These are phyloP conservation scores for Suillia variegata DNA, from an alignment of 2,888 invertebrate species.

Conservation along the genomic window DNA sequence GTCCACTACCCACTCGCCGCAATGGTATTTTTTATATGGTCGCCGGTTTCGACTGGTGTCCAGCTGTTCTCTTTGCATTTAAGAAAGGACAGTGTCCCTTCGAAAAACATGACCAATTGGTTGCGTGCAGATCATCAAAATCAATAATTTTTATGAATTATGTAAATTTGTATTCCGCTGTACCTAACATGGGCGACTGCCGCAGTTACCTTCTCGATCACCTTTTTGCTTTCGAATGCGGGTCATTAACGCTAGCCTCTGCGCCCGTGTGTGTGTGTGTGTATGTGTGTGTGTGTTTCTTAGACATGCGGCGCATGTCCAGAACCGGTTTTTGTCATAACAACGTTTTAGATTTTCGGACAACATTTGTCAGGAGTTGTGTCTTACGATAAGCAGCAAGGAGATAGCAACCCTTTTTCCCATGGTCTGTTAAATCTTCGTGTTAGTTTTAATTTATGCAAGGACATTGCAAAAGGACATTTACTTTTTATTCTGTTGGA, in stretches of 20 bases:
- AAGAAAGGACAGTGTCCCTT: slow-evolving; percentile 20
- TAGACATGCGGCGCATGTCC: slow-evolving; percentile 47
- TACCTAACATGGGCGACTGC: background rate
- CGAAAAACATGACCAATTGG: slow-evolving; percentile 6
- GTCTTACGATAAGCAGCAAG: no score
- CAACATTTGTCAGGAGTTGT: no score
- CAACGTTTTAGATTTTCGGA: slow-evolving; percentile 9
- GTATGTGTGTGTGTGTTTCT: no score
- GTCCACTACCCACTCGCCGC: background rate
- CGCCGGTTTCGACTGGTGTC: slow-evolving; percentile 30
- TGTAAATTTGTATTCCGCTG: slow-evolving; percentile 27
- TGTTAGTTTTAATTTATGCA: slow-evolving; percentile 45
- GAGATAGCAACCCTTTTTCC: slow-evolving; percentile 41
- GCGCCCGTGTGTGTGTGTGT: no score
- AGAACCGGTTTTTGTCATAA: slow-evolving; percentile 48
- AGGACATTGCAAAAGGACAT: slow-evolving; percentile 59
- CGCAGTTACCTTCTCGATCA: no score
- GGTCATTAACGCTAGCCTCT: slow-evolving; percentile 33
- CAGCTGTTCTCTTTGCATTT: slow-evolving; percentile 32
- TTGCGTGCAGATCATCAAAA: slow-evolving; percentile 5
- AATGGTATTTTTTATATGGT: background rate
- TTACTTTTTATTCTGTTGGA: slow-evolving; percentile 27
- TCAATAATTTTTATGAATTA: slow-evolving; percentile 20
- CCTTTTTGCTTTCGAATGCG: slow-evolving; percentile 35
- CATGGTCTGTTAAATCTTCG: slow-evolving; percentile 28